Percentiles rank a stretch among this genome's conserved stretches.
Conservation (phyloP, 2,113 vertebrate genomes). For the Rattus norvegicus region GRCr8 NC_086019.1:124930001-124930500, state of each 20-base stretch:
- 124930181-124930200: too few species aligned
- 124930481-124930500: background rate
- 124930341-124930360: background rate
- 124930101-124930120: background rate
- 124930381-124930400: accelerated
- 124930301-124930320: background rate
- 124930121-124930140: accelerated
- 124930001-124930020: too few species aligned
- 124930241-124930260: background rate
- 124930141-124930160: accelerated
- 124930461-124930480: background rate
- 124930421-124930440: background rate
- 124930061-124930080: background rate
- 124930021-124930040: too few species aligned
- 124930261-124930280: background rate
- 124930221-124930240: background rate
- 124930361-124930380: background rate
- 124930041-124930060: background rate
- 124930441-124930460: background rate
- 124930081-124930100: background rate
- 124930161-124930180: background rate
- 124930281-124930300: background rate
- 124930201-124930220: background rate
- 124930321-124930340: background rate
- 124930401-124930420: accelerated